Conservation (phyloP, 2,888 invertebrate genomes). For the Phragmatobia fuliginosa region DNA sequence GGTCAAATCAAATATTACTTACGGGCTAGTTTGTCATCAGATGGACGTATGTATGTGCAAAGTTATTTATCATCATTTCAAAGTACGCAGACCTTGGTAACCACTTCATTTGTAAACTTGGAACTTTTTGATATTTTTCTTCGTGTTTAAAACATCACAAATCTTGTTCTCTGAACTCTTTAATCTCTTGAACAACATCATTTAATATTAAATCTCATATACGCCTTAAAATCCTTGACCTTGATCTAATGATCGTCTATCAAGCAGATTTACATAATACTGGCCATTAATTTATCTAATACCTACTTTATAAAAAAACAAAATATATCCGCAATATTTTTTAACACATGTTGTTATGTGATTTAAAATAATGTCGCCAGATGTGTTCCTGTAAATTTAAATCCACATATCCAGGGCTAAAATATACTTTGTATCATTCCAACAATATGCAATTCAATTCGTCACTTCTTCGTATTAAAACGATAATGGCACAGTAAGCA, state of each 20-base stretch:
- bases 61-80: neutral
- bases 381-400: constrained; percentile 7
- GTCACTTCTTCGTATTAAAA: neutral
- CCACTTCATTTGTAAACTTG: neutral
- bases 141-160: neutral
- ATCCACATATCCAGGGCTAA: neutral
- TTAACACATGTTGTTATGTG: neutral
- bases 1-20: no score
- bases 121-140: neutral
- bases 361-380: constrained; percentile 5
- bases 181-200: neutral
- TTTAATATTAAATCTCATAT: neutral
- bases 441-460: neutral
- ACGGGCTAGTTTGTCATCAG: no score
- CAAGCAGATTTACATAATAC: neutral
- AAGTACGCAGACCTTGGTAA: neutral
- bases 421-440: neutral
- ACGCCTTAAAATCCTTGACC: neutral
- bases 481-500: neutral
- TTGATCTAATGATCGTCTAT: neutral
- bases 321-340: neutral
- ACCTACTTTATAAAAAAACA: neutral
- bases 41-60: no score
- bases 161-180: neutral
- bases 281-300: neutral